These are phyloP conservation scores for Lomographa bimaculata DNA, from an alignment of 2,888 invertebrate species.

Conservation along the genomic window DNA sequence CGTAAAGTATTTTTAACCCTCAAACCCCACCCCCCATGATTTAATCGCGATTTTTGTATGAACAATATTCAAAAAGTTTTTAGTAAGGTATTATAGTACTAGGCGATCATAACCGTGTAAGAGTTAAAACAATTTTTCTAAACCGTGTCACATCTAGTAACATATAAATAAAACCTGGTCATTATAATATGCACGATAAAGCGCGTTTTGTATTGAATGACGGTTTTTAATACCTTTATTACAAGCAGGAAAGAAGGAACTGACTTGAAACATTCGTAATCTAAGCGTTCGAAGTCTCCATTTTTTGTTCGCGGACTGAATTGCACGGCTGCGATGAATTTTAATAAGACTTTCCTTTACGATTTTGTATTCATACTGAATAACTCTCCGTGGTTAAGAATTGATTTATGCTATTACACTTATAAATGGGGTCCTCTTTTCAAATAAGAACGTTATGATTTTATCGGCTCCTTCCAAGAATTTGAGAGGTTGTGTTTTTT, in stretches of 20 bases:
- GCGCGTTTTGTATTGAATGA: too few species aligned
- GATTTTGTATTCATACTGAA: constrained; percentile 58
- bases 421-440: constrained; percentile 48
- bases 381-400: constrained; percentile 52
- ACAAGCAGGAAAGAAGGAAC: constrained; percentile 20
- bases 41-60: too few species aligned
- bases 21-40: too few species aligned
- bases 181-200: too few species aligned
- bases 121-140: too few species aligned
- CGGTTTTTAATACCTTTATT: too few species aligned
- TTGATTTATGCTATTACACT: constrained; percentile 63
- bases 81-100: too few species aligned
- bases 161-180: too few species aligned
- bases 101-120: too few species aligned
- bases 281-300: constrained; percentile 40
- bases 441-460: constrained; percentile 42
- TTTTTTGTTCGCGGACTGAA: constrained; percentile 51
- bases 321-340: constrained; percentile 56
- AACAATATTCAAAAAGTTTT: too few species aligned
- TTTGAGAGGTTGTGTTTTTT: constrained; percentile 19
- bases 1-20: too few species aligned
- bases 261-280: constrained; percentile 37
- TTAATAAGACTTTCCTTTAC: constrained; percentile 55
- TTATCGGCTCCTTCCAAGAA: constrained; percentile 26
- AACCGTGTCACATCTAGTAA: too few species aligned